These are phyloP conservation scores for Odontocolon sp. DNA, from an alignment of 2,888 invertebrate species.

Conservation along the genomic window DNA sequence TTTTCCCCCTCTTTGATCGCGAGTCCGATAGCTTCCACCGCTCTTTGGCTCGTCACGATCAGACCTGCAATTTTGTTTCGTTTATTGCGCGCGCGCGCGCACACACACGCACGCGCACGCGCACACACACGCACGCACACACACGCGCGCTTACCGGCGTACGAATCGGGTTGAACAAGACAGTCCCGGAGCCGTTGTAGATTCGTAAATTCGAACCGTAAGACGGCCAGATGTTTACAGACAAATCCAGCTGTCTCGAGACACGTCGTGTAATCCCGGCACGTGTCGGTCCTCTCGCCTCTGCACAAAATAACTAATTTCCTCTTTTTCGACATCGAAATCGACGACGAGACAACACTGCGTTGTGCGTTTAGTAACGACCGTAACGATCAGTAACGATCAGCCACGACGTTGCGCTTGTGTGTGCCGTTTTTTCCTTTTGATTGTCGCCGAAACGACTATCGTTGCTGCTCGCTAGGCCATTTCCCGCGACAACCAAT, in stretches of 20 bases:
- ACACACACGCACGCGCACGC: neutral
- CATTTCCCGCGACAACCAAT: too few relatives aligned
- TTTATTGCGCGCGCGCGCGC: neutral
- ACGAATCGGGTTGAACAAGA: constrained; percentile 65
- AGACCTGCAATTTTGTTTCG: constrained; percentile 67
- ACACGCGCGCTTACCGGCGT: constrained; percentile 70
- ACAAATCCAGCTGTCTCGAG: constrained; percentile 72
- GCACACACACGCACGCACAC: neutral
- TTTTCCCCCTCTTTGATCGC: constrained; percentile 58
- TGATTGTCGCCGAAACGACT: too few relatives aligned
- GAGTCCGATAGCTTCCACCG: constrained; percentile 72
- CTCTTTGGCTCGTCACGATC: constrained; percentile 77
- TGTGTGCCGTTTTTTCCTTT: too few relatives aligned
- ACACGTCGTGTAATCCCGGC: too few relatives aligned
- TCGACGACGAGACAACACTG: too few relatives aligned
- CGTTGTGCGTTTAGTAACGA: too few relatives aligned
- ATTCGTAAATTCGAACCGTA: constrained; percentile 75
- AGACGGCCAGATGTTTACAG: constrained; percentile 70
- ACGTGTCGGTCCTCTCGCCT: too few relatives aligned
- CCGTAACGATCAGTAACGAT: too few relatives aligned
- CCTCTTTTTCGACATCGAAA: too few relatives aligned
- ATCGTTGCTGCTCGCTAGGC: too few relatives aligned
- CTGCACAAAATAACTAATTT: too few relatives aligned
- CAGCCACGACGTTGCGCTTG: too few relatives aligned
- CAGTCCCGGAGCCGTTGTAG: constrained; percentile 64